phyloP scores from a whole-genome alignment of 2,888 invertebrate species.

The Drosophila sordidula region DNA sequence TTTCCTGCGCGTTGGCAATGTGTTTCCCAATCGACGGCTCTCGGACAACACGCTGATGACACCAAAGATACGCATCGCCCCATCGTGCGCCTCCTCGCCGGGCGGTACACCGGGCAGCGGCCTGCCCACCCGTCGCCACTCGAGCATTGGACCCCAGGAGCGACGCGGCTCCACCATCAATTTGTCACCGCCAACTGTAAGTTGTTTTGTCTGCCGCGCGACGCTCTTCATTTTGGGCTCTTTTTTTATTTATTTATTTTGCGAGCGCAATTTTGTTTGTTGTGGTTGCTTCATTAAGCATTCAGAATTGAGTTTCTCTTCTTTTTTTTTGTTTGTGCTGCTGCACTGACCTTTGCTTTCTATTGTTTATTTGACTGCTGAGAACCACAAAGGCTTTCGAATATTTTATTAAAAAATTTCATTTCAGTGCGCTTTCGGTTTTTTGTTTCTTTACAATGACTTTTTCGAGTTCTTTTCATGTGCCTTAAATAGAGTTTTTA shows the following conservation, averaged over 20 bases:
- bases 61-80: constrained; percentile 94
- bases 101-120: constrained; percentile 89
- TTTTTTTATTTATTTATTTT: constrained; percentile 32
- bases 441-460: constrained; percentile 5
- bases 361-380: constrained; percentile 32
- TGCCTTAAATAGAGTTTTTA: constrained; percentile 35
- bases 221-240: constrained; percentile 29
- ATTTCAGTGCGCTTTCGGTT: constrained; percentile 37
- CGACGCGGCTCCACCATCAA: constrained; percentile 93
- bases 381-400: constrained; percentile 55
- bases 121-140: constrained; percentile 94
- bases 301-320: constrained; percentile 23
- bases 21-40: constrained; percentile 93
- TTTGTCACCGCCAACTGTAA: constrained; percentile 95
- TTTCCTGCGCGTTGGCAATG: constrained; percentile 93
- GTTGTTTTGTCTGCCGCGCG: constrained; percentile 82
- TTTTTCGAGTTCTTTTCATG: constrained; percentile 8
- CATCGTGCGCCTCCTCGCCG: constrained; percentile 94
- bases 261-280: constrained; percentile 53
- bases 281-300: constrained; percentile 54
- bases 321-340: constrained; percentile 19
- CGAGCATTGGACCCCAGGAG: constrained; percentile 96
- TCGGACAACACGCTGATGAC: constrained; percentile 97
- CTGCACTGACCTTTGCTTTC: constrained; percentile 13
- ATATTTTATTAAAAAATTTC: constrained; percentile 48